Conservation (phyloP, 2,113 vertebrate genomes). For the Sterrhoptilus dennistouni region DNA sequence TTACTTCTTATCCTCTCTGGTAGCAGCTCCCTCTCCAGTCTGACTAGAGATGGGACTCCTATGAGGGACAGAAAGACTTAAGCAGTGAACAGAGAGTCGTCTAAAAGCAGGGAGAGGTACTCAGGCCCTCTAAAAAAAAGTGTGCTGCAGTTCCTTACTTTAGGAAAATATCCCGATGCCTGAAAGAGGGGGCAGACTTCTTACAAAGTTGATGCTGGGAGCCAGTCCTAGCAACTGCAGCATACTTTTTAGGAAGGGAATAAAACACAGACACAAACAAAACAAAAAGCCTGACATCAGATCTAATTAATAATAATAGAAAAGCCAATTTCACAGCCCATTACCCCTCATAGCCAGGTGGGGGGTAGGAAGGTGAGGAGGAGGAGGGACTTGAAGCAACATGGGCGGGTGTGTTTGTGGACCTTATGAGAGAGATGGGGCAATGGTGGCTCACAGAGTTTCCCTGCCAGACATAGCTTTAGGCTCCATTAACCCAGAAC, state of each 20-base stretch:
- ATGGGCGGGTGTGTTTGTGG: slow-evolving; percentile 50
- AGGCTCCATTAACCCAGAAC: slow-evolving; percentile 65
- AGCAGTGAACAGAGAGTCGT: background rate
- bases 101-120: background rate
- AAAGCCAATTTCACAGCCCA: slow-evolving; percentile 76
- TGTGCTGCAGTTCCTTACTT: background rate
- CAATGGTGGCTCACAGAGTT: background rate
- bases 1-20: background rate
- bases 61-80: background rate
- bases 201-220: background rate
- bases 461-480: slow-evolving; percentile 37
- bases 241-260: background rate
- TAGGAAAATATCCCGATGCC: background rate
- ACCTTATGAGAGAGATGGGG: slow-evolving; percentile 28
- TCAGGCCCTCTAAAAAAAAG: background rate
- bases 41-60: background rate
- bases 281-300: slow-evolving; percentile 56
- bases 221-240: background rate
- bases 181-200: background rate
- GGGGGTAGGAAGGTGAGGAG: slow-evolving; percentile 50
- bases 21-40: background rate
- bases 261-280: background rate
- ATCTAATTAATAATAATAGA: slow-evolving; percentile 80
- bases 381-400: slow-evolving; percentile 64
- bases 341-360: slow-evolving; percentile 61